phyloP scores from a whole-genome alignment of 2,113 vertebrate genomes.

The Sitta europaea region DNA sequence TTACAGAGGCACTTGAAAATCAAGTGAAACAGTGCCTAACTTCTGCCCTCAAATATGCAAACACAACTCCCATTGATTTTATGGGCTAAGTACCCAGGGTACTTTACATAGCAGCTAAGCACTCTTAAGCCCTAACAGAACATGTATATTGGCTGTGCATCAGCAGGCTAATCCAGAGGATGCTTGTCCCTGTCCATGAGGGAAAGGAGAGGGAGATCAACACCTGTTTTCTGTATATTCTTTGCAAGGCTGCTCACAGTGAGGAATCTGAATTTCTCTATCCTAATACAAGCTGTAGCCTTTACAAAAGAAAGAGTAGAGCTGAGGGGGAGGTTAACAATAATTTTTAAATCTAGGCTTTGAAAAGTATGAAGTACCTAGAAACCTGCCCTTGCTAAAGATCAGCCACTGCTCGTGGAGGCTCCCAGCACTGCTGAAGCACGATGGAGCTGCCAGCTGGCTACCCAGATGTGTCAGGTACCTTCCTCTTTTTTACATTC shows the following conservation, averaged over 20 bases:
- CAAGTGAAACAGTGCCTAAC: background rate
- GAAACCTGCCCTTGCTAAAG: background rate
- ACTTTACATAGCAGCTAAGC: conserved; percentile 45
- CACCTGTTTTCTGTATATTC: background rate
- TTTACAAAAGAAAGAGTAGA: background rate
- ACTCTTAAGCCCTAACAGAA: conserved; percentile 29
- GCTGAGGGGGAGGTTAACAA: background rate
- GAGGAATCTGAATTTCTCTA: rapidly evolving
- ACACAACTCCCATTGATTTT: conserved; percentile 4
- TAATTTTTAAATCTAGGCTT: background rate
- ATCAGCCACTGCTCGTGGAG: background rate
- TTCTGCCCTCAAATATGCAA: background rate
- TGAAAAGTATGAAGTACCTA: background rate
- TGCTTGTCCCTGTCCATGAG: background rate
- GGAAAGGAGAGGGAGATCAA: background rate
- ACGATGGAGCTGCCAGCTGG: background rate
- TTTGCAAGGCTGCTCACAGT: background rate
- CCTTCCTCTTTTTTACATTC: background rate
- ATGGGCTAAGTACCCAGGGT: conserved; percentile 17
- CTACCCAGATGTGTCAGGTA: background rate
- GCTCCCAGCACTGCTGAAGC: background rate
- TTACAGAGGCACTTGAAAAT: background rate
- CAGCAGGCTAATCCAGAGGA: conserved; percentile 37
- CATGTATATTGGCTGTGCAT: conserved; percentile 10
- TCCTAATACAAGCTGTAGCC: background rate